Evolutionary conservation across 2,797 vertebrate genomes (phyloP).

Genomic region (Acropternis orthonyx): DNA sequence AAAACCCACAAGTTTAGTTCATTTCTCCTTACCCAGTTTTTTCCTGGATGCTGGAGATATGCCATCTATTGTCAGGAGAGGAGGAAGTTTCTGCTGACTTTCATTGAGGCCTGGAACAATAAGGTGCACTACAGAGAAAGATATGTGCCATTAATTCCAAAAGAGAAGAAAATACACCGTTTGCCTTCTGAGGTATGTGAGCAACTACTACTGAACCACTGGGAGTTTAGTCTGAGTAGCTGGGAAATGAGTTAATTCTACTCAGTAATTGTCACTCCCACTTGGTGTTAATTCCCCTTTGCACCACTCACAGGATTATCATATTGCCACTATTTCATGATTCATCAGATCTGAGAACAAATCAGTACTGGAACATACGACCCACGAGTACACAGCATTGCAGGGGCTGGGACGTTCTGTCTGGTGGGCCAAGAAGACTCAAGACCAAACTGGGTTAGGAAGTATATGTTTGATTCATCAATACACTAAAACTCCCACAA

Average conservation of each 20-base stretch:
- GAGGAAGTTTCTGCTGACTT: constrained; percentile 70
- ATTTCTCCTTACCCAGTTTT: constrained; percentile 69
- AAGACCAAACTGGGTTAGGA: background rate
- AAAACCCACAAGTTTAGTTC: background rate
- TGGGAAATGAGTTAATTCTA: background rate
- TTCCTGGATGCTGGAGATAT: constrained; percentile 72
- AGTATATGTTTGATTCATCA: background rate
- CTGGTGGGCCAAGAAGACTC: background rate
- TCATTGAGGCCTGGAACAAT: constrained; percentile 77
- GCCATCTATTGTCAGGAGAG: constrained; percentile 69
- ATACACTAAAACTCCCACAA: background rate
- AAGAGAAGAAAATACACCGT: background rate
- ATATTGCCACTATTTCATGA: background rate
- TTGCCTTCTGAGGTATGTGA: background rate
- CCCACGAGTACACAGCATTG: background rate
- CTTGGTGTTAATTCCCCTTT: background rate
- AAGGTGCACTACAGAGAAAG: constrained; percentile 74
- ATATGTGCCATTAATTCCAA: background rate
- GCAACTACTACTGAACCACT: background rate
- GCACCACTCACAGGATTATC: background rate
- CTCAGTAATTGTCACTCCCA: background rate
- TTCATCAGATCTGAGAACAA: background rate
- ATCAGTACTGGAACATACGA: background rate
- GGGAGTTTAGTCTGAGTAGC: background rate
- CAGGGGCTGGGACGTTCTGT: background rate